Conservation (phyloP, 2,888 invertebrate species). For the Synanthedon andrenaeformis region DNA sequence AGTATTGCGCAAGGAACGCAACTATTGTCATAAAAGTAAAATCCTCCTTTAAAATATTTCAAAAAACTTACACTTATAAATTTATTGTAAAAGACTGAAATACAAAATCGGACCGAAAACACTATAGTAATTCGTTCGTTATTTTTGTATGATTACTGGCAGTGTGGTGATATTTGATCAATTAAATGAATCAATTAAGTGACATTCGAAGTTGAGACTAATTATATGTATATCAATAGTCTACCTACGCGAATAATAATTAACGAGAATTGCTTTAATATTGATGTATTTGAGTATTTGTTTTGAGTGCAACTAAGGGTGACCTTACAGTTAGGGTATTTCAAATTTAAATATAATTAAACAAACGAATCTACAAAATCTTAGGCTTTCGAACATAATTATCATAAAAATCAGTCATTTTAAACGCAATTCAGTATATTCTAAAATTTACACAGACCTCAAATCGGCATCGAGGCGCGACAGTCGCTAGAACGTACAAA, state of each 20-base stretch:
- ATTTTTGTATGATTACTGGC: slow-evolving; percentile 54
- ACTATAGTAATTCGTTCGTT: slow-evolving; percentile 57
- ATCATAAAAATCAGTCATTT: slow-evolving; percentile 70
- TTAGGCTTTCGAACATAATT: slow-evolving; percentile 62
- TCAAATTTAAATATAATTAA: slow-evolving; percentile 44
- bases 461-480: slow-evolving; percentile 61
- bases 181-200: slow-evolving; percentile 35
- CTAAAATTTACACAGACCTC: slow-evolving; percentile 67
- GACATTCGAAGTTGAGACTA: slow-evolving; percentile 23
- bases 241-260: slow-evolving; percentile 65
- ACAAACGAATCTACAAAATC: slow-evolving; percentile 63
- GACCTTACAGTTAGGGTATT: slow-evolving; percentile 58
- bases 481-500: slow-evolving; percentile 44
- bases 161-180: slow-evolving; percentile 57
- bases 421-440: slow-evolving; percentile 66
- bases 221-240: slow-evolving; percentile 23
- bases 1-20: slow-evolving; percentile 15
- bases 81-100: slow-evolving; percentile 60
- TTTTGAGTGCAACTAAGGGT: slow-evolving; percentile 65
- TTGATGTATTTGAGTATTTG: slow-evolving; percentile 49
- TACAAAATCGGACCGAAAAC: slow-evolving; percentile 65
- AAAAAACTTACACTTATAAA: slow-evolving; percentile 55
- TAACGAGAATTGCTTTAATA: slow-evolving; percentile 65
- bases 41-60: slow-evolving; percentile 44
- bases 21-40: slow-evolving; percentile 17